Percentiles rank a stretch among this genome's conserved stretches.
These are phyloP conservation scores for Synanthedon formicaeformis DNA, from an alignment of 2,888 invertebrate genomes.

Conservation along the genomic window DNA sequence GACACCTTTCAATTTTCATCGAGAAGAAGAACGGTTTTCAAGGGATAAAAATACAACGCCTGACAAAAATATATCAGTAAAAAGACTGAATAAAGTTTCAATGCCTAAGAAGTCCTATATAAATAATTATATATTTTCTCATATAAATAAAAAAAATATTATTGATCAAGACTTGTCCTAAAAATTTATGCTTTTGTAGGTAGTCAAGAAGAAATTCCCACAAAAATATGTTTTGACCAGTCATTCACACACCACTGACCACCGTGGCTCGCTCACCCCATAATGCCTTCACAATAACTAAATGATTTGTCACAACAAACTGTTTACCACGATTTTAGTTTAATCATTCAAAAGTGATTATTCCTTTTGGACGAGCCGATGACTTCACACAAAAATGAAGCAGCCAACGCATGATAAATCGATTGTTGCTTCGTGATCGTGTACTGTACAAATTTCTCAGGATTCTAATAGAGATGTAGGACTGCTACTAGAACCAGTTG, in stretches of 20 bases:
- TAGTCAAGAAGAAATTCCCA: conserved; percentile 26
- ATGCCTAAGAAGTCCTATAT: too few relatives aligned
- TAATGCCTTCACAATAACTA: conserved; percentile 6
- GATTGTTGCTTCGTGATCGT: conserved; percentile 20
- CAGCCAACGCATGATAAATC: conserved; percentile 29
- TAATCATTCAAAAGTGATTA: conserved; percentile 14
- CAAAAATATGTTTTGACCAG: conserved; percentile 22
- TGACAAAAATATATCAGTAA: too few relatives aligned
- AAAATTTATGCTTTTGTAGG: too few relatives aligned
- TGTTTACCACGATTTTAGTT: conserved; percentile 10
- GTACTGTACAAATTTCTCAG: conserved; percentile 8
- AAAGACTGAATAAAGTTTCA: too few relatives aligned
- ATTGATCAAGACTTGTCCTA: too few relatives aligned
- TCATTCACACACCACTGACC: conserved; percentile 24
- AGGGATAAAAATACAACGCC: too few relatives aligned
- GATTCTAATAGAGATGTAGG: conserved; percentile 4
- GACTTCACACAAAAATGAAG: conserved; percentile 30
- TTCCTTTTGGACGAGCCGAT: conserved; percentile 23
- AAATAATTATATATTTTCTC: too few relatives aligned
- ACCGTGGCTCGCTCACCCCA: conserved; percentile 14
- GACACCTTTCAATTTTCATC: too few relatives aligned
- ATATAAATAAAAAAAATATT: too few relatives aligned
- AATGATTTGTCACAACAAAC: conserved; percentile 24
- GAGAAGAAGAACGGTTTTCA: too few relatives aligned
- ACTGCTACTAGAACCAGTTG: too few relatives aligned